Evolutionary conservation across 2,797 vertebrate genomes (phyloP), one percentile per base, ranked within the genome.

Genomic region (Esox masquinongy): DNA sequence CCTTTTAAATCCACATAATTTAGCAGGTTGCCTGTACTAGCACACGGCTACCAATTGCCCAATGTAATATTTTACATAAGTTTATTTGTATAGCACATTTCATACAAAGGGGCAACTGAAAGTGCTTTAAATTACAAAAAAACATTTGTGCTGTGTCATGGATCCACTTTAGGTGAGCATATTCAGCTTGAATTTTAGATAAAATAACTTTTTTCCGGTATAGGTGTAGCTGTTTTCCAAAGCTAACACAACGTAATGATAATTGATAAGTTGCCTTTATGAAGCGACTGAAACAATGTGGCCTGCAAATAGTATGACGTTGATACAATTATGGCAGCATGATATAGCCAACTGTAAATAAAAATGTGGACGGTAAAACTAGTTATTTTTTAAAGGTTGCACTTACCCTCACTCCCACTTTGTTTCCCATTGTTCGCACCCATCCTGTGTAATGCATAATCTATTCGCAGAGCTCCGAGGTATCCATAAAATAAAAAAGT

Each of bases 341-440:
- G 50, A 67, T 22, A 39, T 43, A 59, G 50, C 51, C 31, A 50
- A 74, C 73, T 66, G 73, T 50, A 68, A 31, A 29, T 4, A 68
- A 77, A 76, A 70, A 31, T 24, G 43, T 50, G 43, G 56, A 71
- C 70, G 67, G 72, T 53, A 16, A 53, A 77, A 73, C 43, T 43
- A 70, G 51, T 80, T 73, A 67, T 24, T 53, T 72, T 72, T 75
- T 70, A 36, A 26, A 39, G 36, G 53, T 56, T 56, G n/a, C 84
- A 92, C 95, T 95, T 91, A 96, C 95, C 95, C 91, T 96, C 95
- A 80, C 95, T 96, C 93, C 95, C 95, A 90, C 92, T 95, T 91
- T 95, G 95, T 82, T 96, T 96, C 86, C 95, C 95, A 94, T 95
- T 95, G 94, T 95, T 95, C 85, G 95, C 95, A 82, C 95, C 95